These are phyloP conservation scores for Hypotaenidia philippensis DNA, from an alignment of 2,797 vertebrate species.

Conservation along the genomic window DNA sequence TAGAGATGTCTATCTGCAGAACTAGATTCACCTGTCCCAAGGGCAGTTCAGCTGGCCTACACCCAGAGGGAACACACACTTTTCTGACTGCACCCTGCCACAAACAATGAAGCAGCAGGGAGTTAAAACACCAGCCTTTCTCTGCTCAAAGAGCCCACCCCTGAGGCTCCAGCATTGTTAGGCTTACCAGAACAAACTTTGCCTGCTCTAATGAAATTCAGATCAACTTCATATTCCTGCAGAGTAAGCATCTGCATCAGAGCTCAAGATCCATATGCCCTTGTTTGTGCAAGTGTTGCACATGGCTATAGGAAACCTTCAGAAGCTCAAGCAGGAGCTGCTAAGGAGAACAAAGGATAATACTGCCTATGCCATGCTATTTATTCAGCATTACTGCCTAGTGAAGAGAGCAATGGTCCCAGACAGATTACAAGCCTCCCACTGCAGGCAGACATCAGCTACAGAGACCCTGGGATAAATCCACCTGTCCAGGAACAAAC, in stretches of 20 bases:
- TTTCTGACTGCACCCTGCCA: not conserved
- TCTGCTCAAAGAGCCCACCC: not conserved
- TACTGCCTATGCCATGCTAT: not conserved
- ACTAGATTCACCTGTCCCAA: not conserved
- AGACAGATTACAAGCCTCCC: not conserved
- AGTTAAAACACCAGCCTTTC: not conserved
- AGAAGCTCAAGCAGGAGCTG: not conserved
- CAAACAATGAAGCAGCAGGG: not conserved
- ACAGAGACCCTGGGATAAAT: not conserved
- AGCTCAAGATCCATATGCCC: not conserved
- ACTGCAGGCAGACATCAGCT: not conserved
- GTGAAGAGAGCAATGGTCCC: not conserved
- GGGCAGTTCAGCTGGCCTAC: not conserved
- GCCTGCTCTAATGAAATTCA: not conserved
- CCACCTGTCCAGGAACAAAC: not conserved
- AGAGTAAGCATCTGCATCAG: not conserved
- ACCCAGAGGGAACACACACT: not conserved
- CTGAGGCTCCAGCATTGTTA: not conserved
- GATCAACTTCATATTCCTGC: not conserved
- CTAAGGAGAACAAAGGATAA: not conserved
- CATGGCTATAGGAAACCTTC: fast-evolving
- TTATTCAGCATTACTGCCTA: not conserved
- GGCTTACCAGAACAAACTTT: not conserved
- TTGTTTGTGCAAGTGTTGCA: not conserved
- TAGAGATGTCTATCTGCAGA: not conserved